Base-by-base conservation (phyloP, 2,113 vertebrate genomes). In the Promerops cafer region DNA sequence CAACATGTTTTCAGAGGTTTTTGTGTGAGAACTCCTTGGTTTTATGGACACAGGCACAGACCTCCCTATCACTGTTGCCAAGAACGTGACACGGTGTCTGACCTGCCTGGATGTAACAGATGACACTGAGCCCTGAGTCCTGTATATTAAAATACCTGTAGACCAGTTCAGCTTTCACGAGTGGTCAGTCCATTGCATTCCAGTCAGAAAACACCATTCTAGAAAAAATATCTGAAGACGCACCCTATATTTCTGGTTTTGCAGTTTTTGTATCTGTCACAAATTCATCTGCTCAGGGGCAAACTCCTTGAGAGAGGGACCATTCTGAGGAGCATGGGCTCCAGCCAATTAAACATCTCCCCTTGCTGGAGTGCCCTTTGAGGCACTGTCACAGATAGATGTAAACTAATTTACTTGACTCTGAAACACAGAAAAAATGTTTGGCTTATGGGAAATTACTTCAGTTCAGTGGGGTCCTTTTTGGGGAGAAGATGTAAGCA, bases 81-180 rank as follows among this genome's bases (percentile, higher is more conserved):
- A 47, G 61, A 76, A 37, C 28, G 24, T 3, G 0, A 44, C 23
- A 4, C 0, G 1, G 16, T 3, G 1, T 24, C 45, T 49, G 21
- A 37, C n/a, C 37, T 30, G 11, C 26, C 35, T 50, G 44, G 14
- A 35, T 37, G 12, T 47, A 64, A 68, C 9, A 70, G 27, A 23
- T 1, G 1, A 54, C 50, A 61, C 22, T n/a, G 47, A 50, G 31
- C 68, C 63, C 14, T n/a, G 81, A 21, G 6, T 53, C 11, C 13
- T 39, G 5, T 16, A 18, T 21, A 27, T 40, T 33, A 68, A 75
- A 33, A 54, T 8, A 71, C 3, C 15, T 14, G 3, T 30, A 65
- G 22, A 49, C 9, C 6, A 5, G 0, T 42, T 83, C 45, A 47
- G 14, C 1, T 91, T 66, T 69, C 23, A 33, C 16, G 76, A 39